Evolutionary conservation across 2,113 vertebrate genomes (phyloP).

Genomic region (human): DNA sequence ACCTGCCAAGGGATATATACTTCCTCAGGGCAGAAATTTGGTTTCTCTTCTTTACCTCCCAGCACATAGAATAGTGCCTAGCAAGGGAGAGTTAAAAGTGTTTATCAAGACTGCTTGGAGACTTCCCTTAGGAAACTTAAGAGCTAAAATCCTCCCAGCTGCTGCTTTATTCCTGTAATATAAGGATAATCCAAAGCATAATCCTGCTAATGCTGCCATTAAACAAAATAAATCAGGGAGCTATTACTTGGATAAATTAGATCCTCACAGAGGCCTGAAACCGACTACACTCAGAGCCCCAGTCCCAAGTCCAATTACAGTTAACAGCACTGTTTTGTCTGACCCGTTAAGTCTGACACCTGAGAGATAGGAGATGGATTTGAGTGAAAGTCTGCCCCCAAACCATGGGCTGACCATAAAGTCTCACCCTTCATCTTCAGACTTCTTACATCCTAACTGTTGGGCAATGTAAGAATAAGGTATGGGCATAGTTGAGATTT

Average conservation of each 20-base stretch:
- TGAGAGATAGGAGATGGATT: neutral
- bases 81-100: neutral
- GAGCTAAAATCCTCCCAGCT: neutral
- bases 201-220: neutral
- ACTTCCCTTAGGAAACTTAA: neutral
- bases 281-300: neutral
- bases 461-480: neutral
- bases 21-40: neutral
- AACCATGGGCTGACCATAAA: neutral
- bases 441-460: neutral
- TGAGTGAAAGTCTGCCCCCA: neutral
- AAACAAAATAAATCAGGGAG: neutral
- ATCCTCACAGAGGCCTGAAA: neutral
- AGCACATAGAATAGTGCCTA: neutral
- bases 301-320: neutral
- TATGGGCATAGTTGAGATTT: neutral
- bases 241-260: neutral
- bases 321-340: neutral
- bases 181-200: neutral
- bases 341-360: neutral
- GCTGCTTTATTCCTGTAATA: neutral
- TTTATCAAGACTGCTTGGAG: neutral
- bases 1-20: neutral
- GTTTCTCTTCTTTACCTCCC: neutral
- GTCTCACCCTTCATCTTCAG: neutral